These are phyloP conservation scores for Ganaspis sp. DNA, from an alignment of 1,140 invertebrate genomes.

Conservation along the genomic window DNA sequence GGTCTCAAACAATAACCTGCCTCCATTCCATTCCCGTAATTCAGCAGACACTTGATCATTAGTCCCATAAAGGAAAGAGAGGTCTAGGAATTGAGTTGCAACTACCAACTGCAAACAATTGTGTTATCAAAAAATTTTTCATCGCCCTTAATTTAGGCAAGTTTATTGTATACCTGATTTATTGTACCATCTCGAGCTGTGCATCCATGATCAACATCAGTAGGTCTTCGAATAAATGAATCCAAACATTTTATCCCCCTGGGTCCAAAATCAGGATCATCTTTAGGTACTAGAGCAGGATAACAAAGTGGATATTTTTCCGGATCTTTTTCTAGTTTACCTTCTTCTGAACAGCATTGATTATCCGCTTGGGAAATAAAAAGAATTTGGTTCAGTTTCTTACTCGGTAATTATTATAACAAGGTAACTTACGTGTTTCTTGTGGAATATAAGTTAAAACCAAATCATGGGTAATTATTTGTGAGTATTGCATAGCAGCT, in stretches of 20 bases:
- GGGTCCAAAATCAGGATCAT: conserved; percentile 87
- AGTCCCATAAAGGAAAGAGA: conserved; percentile 90
- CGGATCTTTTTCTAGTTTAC: conserved; percentile 75
- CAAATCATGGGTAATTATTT: conserved; percentile 89
- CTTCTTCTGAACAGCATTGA: conserved; percentile 82
- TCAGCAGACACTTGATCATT: conserved; percentile 79
- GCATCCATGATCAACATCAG: conserved; percentile 83
- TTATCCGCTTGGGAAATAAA: background rate
- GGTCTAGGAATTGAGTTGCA: conserved; percentile 89
- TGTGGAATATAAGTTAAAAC: background rate
- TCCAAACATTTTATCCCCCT: conserved; percentile 87
- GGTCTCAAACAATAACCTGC: conserved; percentile 80
- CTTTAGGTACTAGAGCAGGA: conserved; percentile 87
- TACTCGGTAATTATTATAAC: background rate
- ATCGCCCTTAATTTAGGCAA: too few species aligned
- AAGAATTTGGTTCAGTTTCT: too few species aligned
- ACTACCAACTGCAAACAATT: conserved; percentile 80
- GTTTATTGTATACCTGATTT: conserved; percentile 79
- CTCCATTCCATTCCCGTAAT: conserved; percentile 81
- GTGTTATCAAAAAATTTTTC: too few species aligned
- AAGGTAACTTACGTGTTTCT: background rate
- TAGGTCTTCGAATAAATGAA: conserved; percentile 86
- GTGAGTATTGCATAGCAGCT: conserved; percentile 89
- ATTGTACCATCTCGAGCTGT: conserved; percentile 78
- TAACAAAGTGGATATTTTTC: conserved; percentile 82